Base-by-base conservation (phyloP, 2,888 invertebrate species). In the Belgica antarctica region DNA sequence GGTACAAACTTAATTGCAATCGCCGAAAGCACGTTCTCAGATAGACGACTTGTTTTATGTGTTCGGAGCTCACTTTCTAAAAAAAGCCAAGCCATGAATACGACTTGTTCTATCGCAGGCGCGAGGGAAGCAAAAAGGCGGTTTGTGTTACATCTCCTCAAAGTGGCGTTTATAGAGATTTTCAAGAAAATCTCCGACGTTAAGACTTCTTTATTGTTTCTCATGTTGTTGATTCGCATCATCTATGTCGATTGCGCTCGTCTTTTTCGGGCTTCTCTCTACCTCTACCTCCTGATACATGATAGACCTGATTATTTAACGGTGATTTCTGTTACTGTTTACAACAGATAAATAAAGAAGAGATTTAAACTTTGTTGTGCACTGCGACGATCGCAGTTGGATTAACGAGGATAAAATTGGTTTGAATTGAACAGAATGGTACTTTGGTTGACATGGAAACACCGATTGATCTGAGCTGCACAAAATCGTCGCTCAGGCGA, bases 281-380 rank as follows among this genome's bases (percentile, higher is more conserved):
- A 22, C 17, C 7, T 52, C 15, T 31, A 8, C 34, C 34, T 52
- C 5, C 52, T 19, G 2, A 22, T 62, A 36, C 36, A 63, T 63
- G 24, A 41, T 41, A 63, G 63, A 63, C 10, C n/a, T 24, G 63
- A 63, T 63, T 63, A 63, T 63, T 63, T 63, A 63, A 63, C 63
- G 63, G 63, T 63, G 41, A 41, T n/a, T 62, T 62, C 31, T 62
- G 62, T 52, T 52, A 52, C 62, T 62, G 15, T 62, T 28, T 62
- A 31, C 62, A 5, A 1, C 19, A 52, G 52, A 52, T 52, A 7
- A 52, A 52, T 52, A 22, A 52, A 41, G 15, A 15, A 41, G 12
- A 41, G 10, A 41, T 41, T 52, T 52, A 17, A n/a, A n/a, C 41
- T 52, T 41, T 17, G 22, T 52, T 52, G 22, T 2, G 22, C 22